Conservation (phyloP, 2,113 vertebrate species). For the Xenus cinereus region DNA sequence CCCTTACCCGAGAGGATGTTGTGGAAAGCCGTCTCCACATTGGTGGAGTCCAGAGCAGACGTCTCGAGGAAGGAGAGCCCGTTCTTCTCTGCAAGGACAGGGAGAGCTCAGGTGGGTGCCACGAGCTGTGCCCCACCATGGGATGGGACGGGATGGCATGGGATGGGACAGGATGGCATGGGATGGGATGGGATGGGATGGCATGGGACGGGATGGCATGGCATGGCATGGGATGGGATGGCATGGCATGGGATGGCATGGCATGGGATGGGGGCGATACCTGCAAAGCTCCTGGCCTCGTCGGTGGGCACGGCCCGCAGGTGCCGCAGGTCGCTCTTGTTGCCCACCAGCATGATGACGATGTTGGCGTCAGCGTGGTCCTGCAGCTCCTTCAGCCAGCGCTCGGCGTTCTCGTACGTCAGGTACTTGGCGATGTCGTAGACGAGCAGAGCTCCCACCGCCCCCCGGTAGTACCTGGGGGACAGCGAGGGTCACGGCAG, state of each 20-base stretch:
- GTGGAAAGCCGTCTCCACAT: constrained; percentile 85
- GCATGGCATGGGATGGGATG: neutral
- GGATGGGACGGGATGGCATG: neutral
- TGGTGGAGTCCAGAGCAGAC: constrained; percentile 85
- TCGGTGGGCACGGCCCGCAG: constrained; percentile 84
- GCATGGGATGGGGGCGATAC: constrained; percentile 11
- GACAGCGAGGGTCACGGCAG: neutral
- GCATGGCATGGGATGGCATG: accelerated
- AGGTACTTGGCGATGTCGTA: constrained; percentile 89
- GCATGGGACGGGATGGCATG: accelerated
- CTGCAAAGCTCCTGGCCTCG: constrained; percentile 81
- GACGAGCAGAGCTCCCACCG: constrained; percentile 83
- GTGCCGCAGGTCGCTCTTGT: constrained; percentile 80
- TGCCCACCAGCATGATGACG: constrained; percentile 89
- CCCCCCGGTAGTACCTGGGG: constrained; percentile 83
- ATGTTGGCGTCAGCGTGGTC: constrained; percentile 87
- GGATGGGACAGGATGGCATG: accelerated
- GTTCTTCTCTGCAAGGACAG: constrained; percentile 75
- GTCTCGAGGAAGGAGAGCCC: constrained; percentile 86
- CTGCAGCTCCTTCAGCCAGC: constrained; percentile 88
- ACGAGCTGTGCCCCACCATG: accelerated
- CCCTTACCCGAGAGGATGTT: constrained; percentile 80
- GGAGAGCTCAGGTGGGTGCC: accelerated
- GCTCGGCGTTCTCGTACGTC: constrained; percentile 84
- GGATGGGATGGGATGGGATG: accelerated